phyloP scores from a whole-genome alignment of 2,888 invertebrate species.

The Sturmia bella region DNA sequence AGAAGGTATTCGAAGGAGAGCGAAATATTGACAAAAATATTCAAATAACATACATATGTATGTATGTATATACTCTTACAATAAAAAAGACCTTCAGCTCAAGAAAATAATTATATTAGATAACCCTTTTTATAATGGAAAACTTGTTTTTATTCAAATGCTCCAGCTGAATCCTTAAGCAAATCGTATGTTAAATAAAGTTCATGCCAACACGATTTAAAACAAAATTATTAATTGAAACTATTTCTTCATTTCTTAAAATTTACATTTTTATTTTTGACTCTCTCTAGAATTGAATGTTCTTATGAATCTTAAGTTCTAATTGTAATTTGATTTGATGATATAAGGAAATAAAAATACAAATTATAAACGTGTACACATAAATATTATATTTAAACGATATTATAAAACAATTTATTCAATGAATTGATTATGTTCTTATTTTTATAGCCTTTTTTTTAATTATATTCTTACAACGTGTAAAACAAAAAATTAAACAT shows the following conservation, averaged over 20 bases:
- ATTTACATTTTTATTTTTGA: slow-evolving; percentile 62
- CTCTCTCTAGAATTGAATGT: slow-evolving; percentile 28
- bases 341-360: slow-evolving; percentile 49
- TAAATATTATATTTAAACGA: slow-evolving; percentile 64
- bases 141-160: too few relatives aligned
- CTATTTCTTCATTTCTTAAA: slow-evolving; percentile 34
- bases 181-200: too few relatives aligned
- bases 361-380: slow-evolving; percentile 47
- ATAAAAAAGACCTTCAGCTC: too few relatives aligned
- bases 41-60: too few relatives aligned
- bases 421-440: slow-evolving; percentile 28
- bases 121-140: too few relatives aligned
- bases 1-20: too few relatives aligned
- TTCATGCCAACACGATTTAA: too few relatives aligned
- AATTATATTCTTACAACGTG: slow-evolving; percentile 53
- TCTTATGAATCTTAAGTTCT: slow-evolving; percentile 57
- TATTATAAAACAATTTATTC: slow-evolving; percentile 42
- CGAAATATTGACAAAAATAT: too few relatives aligned
- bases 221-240: too few relatives aligned
- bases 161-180: too few relatives aligned
- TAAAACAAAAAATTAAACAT: slow-evolving; percentile 22
- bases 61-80: too few relatives aligned
- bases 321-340: slow-evolving; percentile 41
- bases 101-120: too few relatives aligned
- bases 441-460: slow-evolving; percentile 55